Base-by-base conservation (phyloP, 1,140 invertebrate species). In the Maniola jurtina region DNA sequence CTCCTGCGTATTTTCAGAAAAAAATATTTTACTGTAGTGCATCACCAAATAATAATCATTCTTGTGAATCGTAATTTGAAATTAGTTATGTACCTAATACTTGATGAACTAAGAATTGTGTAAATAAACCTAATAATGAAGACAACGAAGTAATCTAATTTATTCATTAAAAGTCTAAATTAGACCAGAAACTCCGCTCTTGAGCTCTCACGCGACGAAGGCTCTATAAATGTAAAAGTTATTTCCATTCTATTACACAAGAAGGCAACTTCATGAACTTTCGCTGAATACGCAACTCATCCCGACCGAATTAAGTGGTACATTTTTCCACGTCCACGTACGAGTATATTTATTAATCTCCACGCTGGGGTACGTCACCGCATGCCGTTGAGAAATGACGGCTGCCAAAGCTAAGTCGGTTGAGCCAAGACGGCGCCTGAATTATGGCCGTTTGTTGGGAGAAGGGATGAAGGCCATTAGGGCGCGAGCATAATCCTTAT, bases 321-420 rank as follows among this genome's bases (percentile, higher is more conserved):
- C 83, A 89, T 90, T 86, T 90, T 86, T 87, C 83, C 81, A 81
- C 82, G 81, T 86, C 83, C 79, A 80, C 79, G 79, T 84, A n/a
- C n/a, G n/a, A n/a, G n/a, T n/a, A 84, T 86, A 84, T 87, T 87
- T 90, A 90, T 90, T 90, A 90, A 90, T 87, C 84, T 88, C 72
- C 73, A 78, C 71, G 56, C 71, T 60, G 75, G 79, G 78, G 77
- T 80, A 84, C 84, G 86, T 89, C 84, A 84, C 79, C 79, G 83
- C 81, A 80, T 85, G 84, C 81, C 81, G 83, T 84, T 90, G 88
- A 90, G 88, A 90, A 90, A 90, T 90, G 86, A 90, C 84, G 88
- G 69, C 84, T 90, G 84, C 88, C 86, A 88, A 90, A 90, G 85
- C 83, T 90, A 90, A 90, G 86, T 90, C 85, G 88, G 83, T 86